Percentiles rank a stretch among this genome's conserved stretches.
phyloP scores from a whole-genome alignment of 2,113 vertebrate species.

The Eublepharis macularius region DNA sequence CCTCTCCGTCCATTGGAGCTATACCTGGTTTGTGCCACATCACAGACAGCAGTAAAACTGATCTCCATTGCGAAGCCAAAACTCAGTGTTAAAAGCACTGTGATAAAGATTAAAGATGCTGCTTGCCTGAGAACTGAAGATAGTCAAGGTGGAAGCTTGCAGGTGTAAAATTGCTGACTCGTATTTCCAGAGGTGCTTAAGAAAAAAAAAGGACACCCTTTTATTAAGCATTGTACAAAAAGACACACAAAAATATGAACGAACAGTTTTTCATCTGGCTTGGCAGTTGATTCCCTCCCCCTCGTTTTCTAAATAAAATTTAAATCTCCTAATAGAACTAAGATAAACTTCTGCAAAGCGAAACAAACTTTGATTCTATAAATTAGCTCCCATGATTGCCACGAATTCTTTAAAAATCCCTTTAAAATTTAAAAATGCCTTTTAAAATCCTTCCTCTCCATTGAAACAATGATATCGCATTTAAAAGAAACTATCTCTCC shows the following conservation, averaged over 20 bases:
- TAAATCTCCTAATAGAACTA: conserved; percentile 30
- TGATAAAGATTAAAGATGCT: neutral
- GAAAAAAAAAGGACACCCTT: too few relatives aligned
- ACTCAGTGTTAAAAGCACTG: too few relatives aligned
- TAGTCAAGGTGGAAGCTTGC: neutral
- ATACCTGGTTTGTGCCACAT: too few relatives aligned
- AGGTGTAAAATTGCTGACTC: neutral
- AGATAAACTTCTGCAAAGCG: conserved; percentile 12
- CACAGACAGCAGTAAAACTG: too few relatives aligned
- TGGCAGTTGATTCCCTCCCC: neutral
- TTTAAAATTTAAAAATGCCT: too few relatives aligned
- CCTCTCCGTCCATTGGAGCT: too few relatives aligned
- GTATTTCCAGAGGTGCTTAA: neutral
- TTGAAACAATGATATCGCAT: conserved; percentile 2
- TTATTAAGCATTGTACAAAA: neutral
- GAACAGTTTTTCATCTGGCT: conserved; percentile 64
- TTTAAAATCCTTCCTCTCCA: neutral
- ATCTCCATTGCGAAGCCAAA: neutral
- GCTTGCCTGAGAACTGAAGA: too few relatives aligned
- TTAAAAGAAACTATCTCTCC: conserved; percentile 27
- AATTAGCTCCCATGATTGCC: neutral
- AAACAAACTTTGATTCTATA: neutral
- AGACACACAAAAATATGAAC: conserved; percentile 3
- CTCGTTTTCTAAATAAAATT: neutral
- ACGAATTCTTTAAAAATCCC: conserved; percentile 25